A percentile compares a stretch with the other conserved stretches of the same genome.
phyloP scores from a whole-genome alignment of 2,797 vertebrate species.

The Poeciliopsis presidionis region DNA sequence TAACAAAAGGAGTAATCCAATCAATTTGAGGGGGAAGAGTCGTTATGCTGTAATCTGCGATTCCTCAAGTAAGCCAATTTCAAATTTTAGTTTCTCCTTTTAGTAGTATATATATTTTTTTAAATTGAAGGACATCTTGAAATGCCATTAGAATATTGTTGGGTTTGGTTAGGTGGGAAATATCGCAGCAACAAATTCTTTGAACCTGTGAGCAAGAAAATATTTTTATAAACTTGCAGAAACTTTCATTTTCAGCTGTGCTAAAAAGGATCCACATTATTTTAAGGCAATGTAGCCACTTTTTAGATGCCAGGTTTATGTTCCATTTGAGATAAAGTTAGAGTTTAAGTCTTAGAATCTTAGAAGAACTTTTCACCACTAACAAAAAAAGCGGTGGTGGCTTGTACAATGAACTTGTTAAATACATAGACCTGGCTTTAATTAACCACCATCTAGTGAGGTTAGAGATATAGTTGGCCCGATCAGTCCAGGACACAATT shows the following conservation, averaged over 20 bases:
- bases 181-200: background rate
- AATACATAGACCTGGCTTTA: background rate
- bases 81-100: background rate
- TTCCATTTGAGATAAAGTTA: background rate
- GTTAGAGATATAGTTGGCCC: background rate
- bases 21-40: background rate
- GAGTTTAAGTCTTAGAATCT: background rate
- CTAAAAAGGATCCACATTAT: background rate
- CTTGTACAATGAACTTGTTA: background rate
- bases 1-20: background rate
- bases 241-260: background rate
- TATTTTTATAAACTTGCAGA: background rate
- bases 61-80: background rate
- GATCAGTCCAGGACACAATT: too few relatives aligned
- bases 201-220: background rate
- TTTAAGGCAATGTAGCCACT: background rate
- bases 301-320: background rate
- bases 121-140: background rate
- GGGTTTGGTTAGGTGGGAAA: background rate
- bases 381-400: background rate
- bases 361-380: background rate
- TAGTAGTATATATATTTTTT: too few relatives aligned
- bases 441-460: background rate
- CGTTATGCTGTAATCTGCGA: too few relatives aligned
- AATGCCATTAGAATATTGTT: background rate